Evolutionary conservation across 1,140 invertebrate genomes (phyloP), one percentile per base, ranked within the genome.

Genomic region (Heliconius hewitsoni): DNA sequence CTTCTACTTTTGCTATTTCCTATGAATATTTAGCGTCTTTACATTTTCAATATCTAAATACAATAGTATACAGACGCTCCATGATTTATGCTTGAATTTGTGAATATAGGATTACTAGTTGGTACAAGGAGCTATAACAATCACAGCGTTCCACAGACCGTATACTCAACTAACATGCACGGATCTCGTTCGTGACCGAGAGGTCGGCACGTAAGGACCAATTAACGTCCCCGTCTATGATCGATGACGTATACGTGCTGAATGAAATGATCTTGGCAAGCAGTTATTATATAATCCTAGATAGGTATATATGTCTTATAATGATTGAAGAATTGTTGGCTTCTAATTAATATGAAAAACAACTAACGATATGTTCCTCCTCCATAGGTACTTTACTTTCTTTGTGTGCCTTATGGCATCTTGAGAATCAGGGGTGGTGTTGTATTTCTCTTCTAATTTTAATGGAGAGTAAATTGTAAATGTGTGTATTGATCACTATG

Each of bases 201-300:
- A 66, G 60, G 60, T 66, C 27, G 60, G 60, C 60, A 66, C 60
- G 60, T 66, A 18, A 66, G 60, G 60, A 66, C 60, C 60, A 66
- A 66, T 66, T 66, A 66, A 66, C 23, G 60, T 66, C 27, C 60
- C 60, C 60, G 60, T 66, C 60, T 66, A 66, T 66, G 60, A 66
- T 66, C 60, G 23, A 66, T 66, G 60, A 66, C 4, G 60, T 27
- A 66, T 66, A 66, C 60, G 60, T 66, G 60, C 60, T 66, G 27
- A 66, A 66, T 66, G 60, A 30, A 66, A 66, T 66, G 27, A 66
- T 66, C 60, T 66, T 66, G 9, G 9, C 23, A 66, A 66, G 60
- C 60, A 66, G 60, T 66, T 66, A 66, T 27, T 66, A 18, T 66
- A 27, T 66, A 57, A 23, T 23, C n/a, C n/a, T 57, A 57, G 18